Percentiles rank a stretch among this genome's conserved stretches.
These are phyloP conservation scores for Napeogenes inachia DNA, from an alignment of 2,888 invertebrate genomes.

Conservation along the genomic window DNA sequence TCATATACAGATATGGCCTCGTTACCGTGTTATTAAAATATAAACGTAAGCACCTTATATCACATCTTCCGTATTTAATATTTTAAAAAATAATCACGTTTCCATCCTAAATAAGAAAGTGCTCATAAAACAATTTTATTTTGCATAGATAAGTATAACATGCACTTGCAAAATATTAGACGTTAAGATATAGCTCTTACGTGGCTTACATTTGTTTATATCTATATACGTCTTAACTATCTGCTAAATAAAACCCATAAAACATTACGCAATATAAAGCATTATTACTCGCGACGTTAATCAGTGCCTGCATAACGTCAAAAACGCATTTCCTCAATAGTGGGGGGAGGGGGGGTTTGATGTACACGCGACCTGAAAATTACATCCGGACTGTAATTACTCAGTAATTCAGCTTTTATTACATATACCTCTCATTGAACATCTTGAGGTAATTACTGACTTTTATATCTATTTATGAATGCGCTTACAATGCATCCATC, in stretches of 20 bases:
- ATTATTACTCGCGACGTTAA: constrained; percentile 21
- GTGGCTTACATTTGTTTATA: constrained; percentile 4
- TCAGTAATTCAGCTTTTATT: constrained; percentile 33
- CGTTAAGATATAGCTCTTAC: no score
- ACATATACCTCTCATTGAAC: constrained; percentile 34
- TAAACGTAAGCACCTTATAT: no score
- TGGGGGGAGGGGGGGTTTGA: constrained; percentile 34
- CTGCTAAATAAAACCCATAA: constrained; percentile 4
- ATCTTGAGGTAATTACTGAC: constrained; percentile 48
- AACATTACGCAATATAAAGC: constrained; percentile 17
- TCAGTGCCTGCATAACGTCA: constrained; percentile 19
- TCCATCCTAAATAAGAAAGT: no score
- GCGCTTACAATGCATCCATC: no score
- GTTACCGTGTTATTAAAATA: no score
- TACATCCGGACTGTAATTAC: constrained; percentile 57
- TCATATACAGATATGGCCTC: no score
- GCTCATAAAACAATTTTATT: no score
- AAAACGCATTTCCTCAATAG: constrained; percentile 31
- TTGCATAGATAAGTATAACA: no score
- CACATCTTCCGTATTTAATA: no score
- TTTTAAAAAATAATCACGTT: no score
- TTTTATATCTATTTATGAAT: constrained; percentile 26
- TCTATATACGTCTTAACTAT: background rate
- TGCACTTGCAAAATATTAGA: no score
- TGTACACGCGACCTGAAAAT: constrained; percentile 32